A percentile compares a stretch with the other conserved stretches of the same genome.
These are phyloP conservation scores for Oeneis ivallda DNA, from an alignment of 2,888 invertebrate species.

Conservation along the genomic window DNA sequence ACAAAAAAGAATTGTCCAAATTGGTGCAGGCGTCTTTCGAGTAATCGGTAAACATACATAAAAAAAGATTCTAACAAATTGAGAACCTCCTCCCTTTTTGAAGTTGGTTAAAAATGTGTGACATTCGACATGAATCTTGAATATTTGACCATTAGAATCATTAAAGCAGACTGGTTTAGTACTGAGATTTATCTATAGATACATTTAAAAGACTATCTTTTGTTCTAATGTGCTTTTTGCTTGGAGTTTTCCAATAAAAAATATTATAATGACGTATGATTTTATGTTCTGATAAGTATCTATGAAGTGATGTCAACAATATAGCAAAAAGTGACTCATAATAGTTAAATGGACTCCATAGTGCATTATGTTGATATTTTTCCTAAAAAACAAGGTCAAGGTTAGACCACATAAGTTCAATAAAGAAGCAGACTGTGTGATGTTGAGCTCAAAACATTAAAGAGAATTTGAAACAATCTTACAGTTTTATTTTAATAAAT, in stretches of 20 bases:
- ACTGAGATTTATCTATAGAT: no score
- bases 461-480: slow-evolving; percentile 54
- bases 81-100: no score
- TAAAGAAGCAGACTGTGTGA: slow-evolving; percentile 38
- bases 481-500: slow-evolving; percentile 55
- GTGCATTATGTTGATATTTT: neutral
- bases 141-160: no score
- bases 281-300: slow-evolving; percentile 11
- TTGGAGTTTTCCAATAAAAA: slow-evolving; percentile 5
- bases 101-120: no score
- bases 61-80: no score
- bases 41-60: no score
- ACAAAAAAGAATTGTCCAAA: no score
- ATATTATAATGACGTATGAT: neutral
- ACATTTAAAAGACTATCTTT: no score
- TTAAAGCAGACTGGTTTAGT: no score
- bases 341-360: slow-evolving; percentile 4
- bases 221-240: no score
- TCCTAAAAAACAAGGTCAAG: neutral
- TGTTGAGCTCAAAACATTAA: slow-evolving; percentile 47
- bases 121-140: no score
- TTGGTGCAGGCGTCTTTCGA: no score
- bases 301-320: slow-evolving; percentile 11
- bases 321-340: slow-evolving; percentile 16
- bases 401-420: neutral